Evolutionary conservation across 2,888 invertebrate species (phyloP).

Genomic region (Spodoptera picta): DNA sequence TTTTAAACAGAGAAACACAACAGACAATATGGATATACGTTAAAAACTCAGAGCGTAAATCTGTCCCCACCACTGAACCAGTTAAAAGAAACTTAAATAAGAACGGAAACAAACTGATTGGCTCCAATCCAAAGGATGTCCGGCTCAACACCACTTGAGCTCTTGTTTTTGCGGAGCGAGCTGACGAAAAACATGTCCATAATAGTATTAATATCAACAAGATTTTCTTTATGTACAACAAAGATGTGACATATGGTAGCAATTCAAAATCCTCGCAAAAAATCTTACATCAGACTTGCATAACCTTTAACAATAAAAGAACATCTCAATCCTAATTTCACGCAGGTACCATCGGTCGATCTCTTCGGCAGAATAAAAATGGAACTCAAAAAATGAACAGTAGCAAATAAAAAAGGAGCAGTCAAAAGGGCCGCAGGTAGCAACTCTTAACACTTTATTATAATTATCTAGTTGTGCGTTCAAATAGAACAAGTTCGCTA

Average conservation of each 20-base stretch:
- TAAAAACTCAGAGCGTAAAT: no score
- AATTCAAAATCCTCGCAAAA: conserved; percentile 25
- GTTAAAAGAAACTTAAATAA: conserved; percentile 25
- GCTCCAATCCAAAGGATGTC: conserved; percentile 55
- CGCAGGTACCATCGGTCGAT: conserved; percentile 56
- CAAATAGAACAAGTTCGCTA: conserved; percentile 69
- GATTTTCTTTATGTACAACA: conserved; percentile 6
- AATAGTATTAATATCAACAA: conserved; percentile 6
- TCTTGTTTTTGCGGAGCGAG: conserved; percentile 42
- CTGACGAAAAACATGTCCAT: conserved; percentile 21
- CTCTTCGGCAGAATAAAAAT: conserved; percentile 42
- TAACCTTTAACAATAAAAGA: conserved; percentile 47
- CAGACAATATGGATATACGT: no score
- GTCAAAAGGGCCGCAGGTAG: conserved; percentile 72
- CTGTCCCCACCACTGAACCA: conserved; percentile 18
- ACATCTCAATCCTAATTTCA: conserved; percentile 48
- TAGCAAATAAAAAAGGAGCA: conserved; percentile 63
- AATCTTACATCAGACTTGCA: conserved; percentile 34
- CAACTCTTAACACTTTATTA: conserved; percentile 61
- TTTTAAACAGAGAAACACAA: no score
- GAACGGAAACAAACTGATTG: conserved; percentile 60
- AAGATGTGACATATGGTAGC: conserved; percentile 17
- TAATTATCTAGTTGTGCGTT: conserved; percentile 69
- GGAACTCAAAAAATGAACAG: conserved; percentile 50
- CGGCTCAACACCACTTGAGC: conserved; percentile 55